phyloP scores from a whole-genome alignment of 2,888 invertebrate species.

The Xestia sexstrigata region DNA sequence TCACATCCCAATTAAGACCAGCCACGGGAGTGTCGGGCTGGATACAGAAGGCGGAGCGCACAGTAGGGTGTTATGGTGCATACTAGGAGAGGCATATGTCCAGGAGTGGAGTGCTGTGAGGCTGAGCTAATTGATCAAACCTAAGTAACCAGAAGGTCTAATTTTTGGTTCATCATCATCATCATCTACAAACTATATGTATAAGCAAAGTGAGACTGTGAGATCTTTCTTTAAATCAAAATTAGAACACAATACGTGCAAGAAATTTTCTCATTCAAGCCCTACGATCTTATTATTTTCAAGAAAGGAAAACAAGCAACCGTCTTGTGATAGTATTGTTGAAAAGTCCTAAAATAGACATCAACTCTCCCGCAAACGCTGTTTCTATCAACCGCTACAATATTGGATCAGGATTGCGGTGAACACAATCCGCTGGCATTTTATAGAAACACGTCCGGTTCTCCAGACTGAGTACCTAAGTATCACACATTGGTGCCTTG shows the following conservation, averaged over 20 bases:
- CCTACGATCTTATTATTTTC: neutral
- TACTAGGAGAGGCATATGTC: neutral
- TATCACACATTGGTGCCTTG: neutral
- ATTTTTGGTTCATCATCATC: no score
- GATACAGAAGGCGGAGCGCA: neutral
- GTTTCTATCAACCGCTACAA: constrained; percentile 7
- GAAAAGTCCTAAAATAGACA: constrained; percentile 5
- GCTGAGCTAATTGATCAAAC: neutral
- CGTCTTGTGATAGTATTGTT: neutral
- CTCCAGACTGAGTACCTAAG: neutral
- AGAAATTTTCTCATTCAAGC: neutral
- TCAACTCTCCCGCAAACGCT: neutral
- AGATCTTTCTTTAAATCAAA: neutral
- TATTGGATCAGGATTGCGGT: constrained; percentile 23
- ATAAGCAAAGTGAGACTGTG: neutral
- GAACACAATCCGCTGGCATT: constrained; percentile 41
- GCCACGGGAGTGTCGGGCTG: neutral
- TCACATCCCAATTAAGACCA: neutral
- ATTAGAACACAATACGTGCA: neutral
- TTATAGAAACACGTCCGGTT: constrained; percentile 28
- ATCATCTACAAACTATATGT: no score
- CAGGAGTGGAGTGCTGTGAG: neutral
- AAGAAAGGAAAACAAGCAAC: neutral
- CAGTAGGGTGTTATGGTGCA: neutral
- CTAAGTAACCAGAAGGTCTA: neutral